Evolutionary conservation across 2,888 invertebrate genomes (phyloP).

Genomic region (Kuschelorhynchus macadamiae): DNA sequence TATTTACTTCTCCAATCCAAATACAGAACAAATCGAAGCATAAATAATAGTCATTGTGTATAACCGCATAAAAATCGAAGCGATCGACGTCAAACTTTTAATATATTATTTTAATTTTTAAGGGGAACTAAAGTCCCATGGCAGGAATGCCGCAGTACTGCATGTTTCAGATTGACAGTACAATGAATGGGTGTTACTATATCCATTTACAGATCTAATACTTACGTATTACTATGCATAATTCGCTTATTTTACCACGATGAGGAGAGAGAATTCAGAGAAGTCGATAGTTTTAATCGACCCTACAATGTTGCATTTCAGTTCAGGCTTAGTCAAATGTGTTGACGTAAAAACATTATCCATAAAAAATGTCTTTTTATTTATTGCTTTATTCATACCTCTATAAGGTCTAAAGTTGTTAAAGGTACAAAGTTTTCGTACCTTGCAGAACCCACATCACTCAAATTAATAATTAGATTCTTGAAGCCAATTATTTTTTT

Average conservation of each 20-base stretch:
- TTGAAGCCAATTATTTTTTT: too few relatives aligned
- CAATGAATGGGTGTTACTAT: conserved; percentile 55
- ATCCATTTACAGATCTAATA: conserved; percentile 44
- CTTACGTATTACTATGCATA: conserved; percentile 6
- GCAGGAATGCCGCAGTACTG: conserved; percentile 38
- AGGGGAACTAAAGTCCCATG: conserved; percentile 21
- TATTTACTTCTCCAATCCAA: too few relatives aligned
- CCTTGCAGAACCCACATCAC: too few relatives aligned
- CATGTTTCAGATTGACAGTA: conserved; percentile 53
- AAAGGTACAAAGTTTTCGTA: too few relatives aligned
- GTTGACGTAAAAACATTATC: too few relatives aligned
- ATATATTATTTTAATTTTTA: conserved; percentile 38
- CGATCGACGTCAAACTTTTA: conserved; percentile 33
- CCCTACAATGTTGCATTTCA: neutral
- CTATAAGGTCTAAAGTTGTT: too few relatives aligned
- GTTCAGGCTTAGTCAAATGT: too few relatives aligned
- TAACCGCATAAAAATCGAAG: conserved; percentile 16
- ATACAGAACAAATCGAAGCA: neutral
- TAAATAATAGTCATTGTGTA: too few relatives aligned
- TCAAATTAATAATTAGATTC: too few relatives aligned
- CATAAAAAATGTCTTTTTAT: too few relatives aligned
- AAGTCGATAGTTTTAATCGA: neutral
- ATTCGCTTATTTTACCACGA: neutral
- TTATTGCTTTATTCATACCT: too few relatives aligned
- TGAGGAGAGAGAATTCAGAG: neutral